phyloP scores from a whole-genome alignment of 2,113 vertebrate species.

The Orcinus orca region DNA sequence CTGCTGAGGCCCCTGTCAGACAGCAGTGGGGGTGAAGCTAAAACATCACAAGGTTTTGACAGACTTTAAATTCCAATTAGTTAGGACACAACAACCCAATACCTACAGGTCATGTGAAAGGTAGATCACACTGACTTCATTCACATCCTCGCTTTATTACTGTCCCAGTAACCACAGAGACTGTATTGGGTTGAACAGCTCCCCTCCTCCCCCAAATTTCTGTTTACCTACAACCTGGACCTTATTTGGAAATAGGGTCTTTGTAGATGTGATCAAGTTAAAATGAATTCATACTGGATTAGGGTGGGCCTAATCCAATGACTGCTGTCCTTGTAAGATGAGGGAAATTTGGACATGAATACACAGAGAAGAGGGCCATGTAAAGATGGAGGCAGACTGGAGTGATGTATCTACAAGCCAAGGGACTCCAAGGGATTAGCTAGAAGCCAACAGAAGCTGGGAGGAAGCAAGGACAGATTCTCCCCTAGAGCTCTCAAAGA shows the following conservation, averaged over 20 bases:
- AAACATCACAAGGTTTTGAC: not conserved
- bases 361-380: not conserved
- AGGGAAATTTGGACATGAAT: not conserved
- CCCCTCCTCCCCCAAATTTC: not conserved
- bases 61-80: conserved; percentile 45
- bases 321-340: not conserved
- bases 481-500: not conserved
- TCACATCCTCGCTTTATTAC: not conserved
- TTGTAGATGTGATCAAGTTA: not conserved
- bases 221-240: not conserved
- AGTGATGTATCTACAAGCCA: too few relatives aligned
- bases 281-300: not conserved
- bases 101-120: not conserved
- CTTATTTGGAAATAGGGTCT: not conserved
- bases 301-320: not conserved
- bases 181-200: not conserved
- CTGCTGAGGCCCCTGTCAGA: not conserved
- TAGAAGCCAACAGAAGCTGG: not conserved
- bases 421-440: not conserved
- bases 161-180: not conserved
- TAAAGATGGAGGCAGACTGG: not conserved
- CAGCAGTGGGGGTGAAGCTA: not conserved
- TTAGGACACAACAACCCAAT: not conserved
- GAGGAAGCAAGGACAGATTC: not conserved
- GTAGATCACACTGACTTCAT: not conserved